phyloP scores from a whole-genome alignment of 23 tunicate species.

The Pegea sp. region DNA sequence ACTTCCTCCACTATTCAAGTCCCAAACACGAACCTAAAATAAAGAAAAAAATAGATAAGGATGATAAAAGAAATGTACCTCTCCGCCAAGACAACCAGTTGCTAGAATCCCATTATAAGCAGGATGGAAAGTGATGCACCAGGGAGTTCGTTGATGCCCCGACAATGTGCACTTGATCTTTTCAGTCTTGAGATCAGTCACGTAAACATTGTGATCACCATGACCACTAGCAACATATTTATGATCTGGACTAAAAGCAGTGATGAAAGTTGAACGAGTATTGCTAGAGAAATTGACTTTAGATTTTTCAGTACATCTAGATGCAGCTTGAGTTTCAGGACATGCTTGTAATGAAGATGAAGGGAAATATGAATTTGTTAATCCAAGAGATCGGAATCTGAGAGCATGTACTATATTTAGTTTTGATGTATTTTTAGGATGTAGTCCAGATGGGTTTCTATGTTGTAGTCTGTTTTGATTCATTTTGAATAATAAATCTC shows the following conservation, averaged over 20 bases:
- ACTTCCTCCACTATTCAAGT: constrained; percentile 63
- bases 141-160: constrained; percentile 63
- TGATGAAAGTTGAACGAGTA: constrained; percentile 53
- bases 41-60: background rate
- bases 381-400: constrained; percentile 2
- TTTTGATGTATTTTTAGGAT: no score
- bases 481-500: no score
- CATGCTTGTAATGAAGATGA: constrained; percentile 3
- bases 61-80: constrained; percentile 16
- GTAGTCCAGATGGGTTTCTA: no score
- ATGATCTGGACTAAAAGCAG: constrained; percentile 43
- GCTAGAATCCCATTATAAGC: constrained; percentile 62
- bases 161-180: constrained; percentile 28
- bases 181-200: constrained; percentile 16
- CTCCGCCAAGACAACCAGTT: constrained; percentile 66
- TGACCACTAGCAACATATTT: constrained; percentile 61
- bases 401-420: constrained; percentile 5
- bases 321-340: constrained; percentile 24
- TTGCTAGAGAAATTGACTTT: constrained; percentile 34
- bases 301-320: constrained; percentile 8
- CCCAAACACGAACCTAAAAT: constrained; percentile 77
- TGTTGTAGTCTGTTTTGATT: no score
- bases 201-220: constrained; percentile 72
- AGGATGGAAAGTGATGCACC: constrained; percentile 81
- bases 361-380: background rate